Evolutionary conservation across 2,888 invertebrate genomes (phyloP), one percentile per base, ranked within the genome.

Genomic region (Ichneumoninae sp.): DNA sequence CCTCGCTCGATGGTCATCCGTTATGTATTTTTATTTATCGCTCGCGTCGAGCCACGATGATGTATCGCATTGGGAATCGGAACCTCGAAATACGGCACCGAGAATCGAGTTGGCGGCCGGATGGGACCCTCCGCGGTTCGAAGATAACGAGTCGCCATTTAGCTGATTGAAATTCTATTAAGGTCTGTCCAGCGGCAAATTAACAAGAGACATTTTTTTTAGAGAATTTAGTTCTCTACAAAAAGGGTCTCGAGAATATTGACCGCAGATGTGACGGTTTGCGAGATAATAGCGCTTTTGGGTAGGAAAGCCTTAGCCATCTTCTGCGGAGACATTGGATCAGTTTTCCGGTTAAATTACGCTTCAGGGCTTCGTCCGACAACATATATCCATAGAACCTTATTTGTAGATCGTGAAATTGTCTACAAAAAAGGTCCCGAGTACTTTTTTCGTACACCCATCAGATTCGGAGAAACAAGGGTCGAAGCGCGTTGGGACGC

Each of bases 1-100:
- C 7, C 68, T 73, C 65, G 22, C 70, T 44, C 44, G 19, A 19
- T 44, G 68, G 44, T 7, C 47, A 60, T 78, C 47, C n/a, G 69
- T 78, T 44, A 68, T 57, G 68, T 70, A 78, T 70, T 68, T 73
- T 60, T 78, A 70, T 78, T 70, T 78, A 78, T 60, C 54, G 47
- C 50, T 44, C 33, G 40, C 57, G 44, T n/a, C 63, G n/a, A 36
- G 40, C 22, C 40, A 71, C 22, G 47, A 44, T 19, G 22, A 63
- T 33, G 13, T 57, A 50, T 54, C 33, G 71, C 19, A 36, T 40
- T 50, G 10, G 13, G 30, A 69, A 70, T 60, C 69, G 26, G 26
- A 70, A 54, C 63, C 10, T 44, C 65, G 30, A 75, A 60, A 69
- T 66, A 63, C 33, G 54, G 57, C 68, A 19, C 30, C 5, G 10